Conservation (phyloP, 2,797 vertebrate genomes). For the Gambelia wislizenii region DNA sequence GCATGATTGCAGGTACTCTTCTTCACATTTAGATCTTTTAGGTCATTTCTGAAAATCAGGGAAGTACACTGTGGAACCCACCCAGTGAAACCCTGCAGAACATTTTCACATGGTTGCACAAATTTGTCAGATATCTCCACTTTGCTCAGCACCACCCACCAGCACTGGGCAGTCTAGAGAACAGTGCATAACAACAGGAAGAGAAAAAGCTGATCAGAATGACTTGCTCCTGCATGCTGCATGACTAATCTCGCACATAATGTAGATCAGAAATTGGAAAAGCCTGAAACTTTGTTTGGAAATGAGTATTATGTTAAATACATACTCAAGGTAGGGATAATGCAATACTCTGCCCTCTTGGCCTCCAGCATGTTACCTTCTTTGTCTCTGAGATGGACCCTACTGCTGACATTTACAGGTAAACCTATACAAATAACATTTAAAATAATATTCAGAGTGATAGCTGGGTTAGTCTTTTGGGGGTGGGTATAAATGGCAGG, state of each 20-base stretch:
- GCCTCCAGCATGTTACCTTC: neutral
- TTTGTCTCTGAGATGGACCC: neutral
- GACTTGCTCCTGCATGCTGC: neutral
- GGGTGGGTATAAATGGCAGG: no score
- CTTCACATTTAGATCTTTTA: neutral
- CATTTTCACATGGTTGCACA: neutral
- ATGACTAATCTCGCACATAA: neutral
- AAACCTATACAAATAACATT: neutral
- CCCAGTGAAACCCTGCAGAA: neutral
- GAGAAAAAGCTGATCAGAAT: neutral
- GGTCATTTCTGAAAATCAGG: neutral
- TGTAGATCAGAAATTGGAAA: constrained; percentile 12
- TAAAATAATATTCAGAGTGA: neutral
- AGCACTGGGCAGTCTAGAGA: neutral
- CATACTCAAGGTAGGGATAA: neutral
- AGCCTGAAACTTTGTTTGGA: neutral
- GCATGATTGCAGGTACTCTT: neutral
- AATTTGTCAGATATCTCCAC: neutral
- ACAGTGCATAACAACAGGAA: neutral
- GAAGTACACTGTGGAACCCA: neutral
- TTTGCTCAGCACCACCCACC: neutral
- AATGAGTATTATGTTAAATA: constrained; percentile 9
- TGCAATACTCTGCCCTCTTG: neutral
- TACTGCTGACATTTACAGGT: constrained; percentile 15
- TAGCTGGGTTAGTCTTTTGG: no score